Evolutionary conservation across 2,797 vertebrate species (phyloP).

Genomic region (Hephaestus fuliginosus): DNA sequence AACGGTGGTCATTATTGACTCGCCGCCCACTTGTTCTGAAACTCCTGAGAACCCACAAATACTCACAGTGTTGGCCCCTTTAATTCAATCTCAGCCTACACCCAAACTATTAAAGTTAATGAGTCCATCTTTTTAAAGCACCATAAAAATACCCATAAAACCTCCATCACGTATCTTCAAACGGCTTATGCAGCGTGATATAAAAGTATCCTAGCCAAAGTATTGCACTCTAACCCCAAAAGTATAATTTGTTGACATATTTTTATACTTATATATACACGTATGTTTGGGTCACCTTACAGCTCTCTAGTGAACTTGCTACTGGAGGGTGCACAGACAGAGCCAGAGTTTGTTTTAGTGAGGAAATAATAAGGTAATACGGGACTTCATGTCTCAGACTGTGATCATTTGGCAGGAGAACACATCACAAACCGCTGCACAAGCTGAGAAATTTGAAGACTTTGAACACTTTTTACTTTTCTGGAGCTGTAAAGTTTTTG

Average conservation of each 20-base stretch:
- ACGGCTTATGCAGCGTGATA: background rate
- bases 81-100: conserved; percentile 37
- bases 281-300: background rate
- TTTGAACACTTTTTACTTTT: background rate
- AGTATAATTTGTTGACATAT: conserved; percentile 3
- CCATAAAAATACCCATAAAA: conserved; percentile 38
- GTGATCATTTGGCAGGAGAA: background rate
- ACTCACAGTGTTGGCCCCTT: conserved; percentile 13
- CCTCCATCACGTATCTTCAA: conserved; percentile 20
- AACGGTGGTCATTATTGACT: conserved; percentile 24
- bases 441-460: background rate
- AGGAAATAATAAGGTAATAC: conserved; percentile 1
- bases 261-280: background rate
- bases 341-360: no score
- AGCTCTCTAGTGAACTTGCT: background rate
- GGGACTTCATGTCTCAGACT: background rate
- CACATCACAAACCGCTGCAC: background rate
- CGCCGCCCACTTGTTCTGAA: background rate
- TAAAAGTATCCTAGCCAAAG: background rate
- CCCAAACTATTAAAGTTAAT: conserved; percentile 44
- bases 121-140: conserved; percentile 23
- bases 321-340: background rate
- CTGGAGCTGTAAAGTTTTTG: background rate
- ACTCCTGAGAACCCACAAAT: conserved; percentile 11
- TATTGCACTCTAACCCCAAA: conserved; percentile 7